Percentiles rank a stretch among this genome's conserved stretches.
Evolutionary conservation across 2,113 vertebrate species (phyloP).

Genomic region (Heterocephalus glaber): DNA sequence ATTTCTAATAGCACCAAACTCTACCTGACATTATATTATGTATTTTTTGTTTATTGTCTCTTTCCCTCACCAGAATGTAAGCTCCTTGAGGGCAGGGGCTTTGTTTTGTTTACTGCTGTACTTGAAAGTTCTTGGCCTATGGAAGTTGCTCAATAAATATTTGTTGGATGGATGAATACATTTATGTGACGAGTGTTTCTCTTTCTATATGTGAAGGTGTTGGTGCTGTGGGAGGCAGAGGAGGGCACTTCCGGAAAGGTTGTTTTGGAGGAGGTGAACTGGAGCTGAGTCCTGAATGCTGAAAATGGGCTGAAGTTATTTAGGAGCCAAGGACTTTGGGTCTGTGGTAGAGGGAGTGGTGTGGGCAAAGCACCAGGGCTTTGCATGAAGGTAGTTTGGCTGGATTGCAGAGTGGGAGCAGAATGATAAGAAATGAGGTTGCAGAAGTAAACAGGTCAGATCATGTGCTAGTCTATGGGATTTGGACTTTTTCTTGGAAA

Average conservation of each 20-base stretch:
- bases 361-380: neutral
- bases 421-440: neutral
- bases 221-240: neutral
- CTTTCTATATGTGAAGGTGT: neutral
- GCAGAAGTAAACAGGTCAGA: neutral
- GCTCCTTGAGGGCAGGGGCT: conserved; percentile 63
- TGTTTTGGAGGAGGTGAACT: neutral
- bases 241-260: neutral
- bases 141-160: conserved; percentile 75
- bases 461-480: accelerated
- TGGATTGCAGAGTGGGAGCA: neutral
- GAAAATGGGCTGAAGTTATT: neutral
- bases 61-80: conserved; percentile 70
- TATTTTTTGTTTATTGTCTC: conserved; percentile 8
- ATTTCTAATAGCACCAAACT: neutral
- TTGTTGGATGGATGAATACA: conserved; percentile 50
- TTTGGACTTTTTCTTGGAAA: neutral
- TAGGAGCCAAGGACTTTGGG: neutral
- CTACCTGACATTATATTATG: neutral
- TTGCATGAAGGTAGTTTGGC: neutral
- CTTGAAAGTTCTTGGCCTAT: neutral
- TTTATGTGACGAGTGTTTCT: conserved; percentile 64
- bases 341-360: neutral
- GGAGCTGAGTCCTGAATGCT: neutral
- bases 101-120: conserved; percentile 45